Percentiles rank a stretch among this genome's conserved stretches.
phyloP scores from a whole-genome alignment of 1,140 invertebrate genomes.

The Cyphomyrmex costatus region DNA sequence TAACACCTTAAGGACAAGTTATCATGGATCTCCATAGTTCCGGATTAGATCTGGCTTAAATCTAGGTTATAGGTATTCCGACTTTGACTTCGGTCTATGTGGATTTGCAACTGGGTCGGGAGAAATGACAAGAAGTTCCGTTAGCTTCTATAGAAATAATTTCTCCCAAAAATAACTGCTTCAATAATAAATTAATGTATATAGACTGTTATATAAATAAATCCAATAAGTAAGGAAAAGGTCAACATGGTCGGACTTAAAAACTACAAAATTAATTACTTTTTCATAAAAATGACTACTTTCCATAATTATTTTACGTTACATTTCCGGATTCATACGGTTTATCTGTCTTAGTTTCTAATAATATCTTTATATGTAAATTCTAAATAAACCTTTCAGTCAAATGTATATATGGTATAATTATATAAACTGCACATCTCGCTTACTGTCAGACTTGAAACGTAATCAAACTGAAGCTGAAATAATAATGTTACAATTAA shows the following conservation, averaged over 20 bases:
- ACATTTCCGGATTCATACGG: neutral
- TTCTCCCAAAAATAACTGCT: neutral
- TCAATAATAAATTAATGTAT: neutral
- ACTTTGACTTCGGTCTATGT: conserved; percentile 13
- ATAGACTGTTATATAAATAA: too few relatives aligned
- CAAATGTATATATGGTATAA: too few relatives aligned
- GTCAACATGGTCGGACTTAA: too few relatives aligned
- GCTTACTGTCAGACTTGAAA: too few relatives aligned
- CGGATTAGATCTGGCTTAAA: conserved; percentile 34
- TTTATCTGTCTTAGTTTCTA: neutral
- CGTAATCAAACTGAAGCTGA: too few relatives aligned
- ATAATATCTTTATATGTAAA: too few relatives aligned
- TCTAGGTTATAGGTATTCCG: conserved; percentile 3
- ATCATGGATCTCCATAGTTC: conserved; percentile 26
- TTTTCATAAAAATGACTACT: neutral
- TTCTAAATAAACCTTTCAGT: too few relatives aligned
- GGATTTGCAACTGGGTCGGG: neutral
- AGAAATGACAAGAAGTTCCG: conserved; percentile 1
- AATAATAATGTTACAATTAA: too few relatives aligned
- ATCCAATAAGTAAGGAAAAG: too few relatives aligned
- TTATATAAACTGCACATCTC: too few relatives aligned
- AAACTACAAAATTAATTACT: neutral
- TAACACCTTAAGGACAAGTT: conserved; percentile 37
- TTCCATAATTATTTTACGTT: neutral
- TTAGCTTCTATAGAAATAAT: neutral